Evolutionary conservation across 2,113 vertebrate species (phyloP).

Genomic region (Ornithorhynchus anatinus): DNA sequence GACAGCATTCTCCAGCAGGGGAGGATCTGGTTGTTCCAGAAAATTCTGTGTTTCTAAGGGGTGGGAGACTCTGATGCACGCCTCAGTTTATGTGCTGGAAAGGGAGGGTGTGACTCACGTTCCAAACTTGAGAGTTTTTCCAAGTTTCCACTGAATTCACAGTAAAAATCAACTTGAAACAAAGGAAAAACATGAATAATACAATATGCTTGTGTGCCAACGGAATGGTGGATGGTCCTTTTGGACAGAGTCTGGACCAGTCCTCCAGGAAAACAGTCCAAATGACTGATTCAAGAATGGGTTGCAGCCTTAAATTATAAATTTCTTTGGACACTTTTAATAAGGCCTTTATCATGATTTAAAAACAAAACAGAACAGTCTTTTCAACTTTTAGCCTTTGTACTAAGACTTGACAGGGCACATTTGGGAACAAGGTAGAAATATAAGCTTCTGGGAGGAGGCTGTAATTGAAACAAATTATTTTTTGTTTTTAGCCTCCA

Average conservation of each 20-base stretch:
- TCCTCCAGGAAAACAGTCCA: neutral
- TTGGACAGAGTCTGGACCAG: neutral
- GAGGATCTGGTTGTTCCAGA: too few species aligned
- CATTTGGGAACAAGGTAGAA: too few species aligned
- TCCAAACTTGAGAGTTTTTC: neutral
- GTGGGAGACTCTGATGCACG: neutral
- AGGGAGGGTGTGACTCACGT: neutral
- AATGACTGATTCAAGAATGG: neutral
- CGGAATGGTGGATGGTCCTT: neutral
- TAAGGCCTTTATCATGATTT: slow-evolving; percentile 3
- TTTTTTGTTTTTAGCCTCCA: neutral
- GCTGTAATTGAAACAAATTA: neutral
- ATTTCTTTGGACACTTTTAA: slow-evolving; percentile 4
- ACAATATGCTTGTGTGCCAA: neutral
- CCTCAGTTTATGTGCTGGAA: neutral
- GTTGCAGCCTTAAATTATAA: neutral
- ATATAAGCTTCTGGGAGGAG: too few species aligned
- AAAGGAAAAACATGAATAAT: neutral
- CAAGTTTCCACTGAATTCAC: slow-evolving; percentile 8
- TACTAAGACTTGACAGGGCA: too few species aligned
- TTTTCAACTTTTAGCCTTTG: slow-evolving; percentile 8
- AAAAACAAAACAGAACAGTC: too few species aligned
- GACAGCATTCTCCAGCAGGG: too few species aligned
- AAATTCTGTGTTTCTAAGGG: neutral
- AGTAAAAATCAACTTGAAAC: slow-evolving; percentile 3